Evolutionary conservation across 2,113 vertebrate genomes (phyloP), one percentile per base, ranked within the genome.

Genomic region (Aegypius monachus): DNA sequence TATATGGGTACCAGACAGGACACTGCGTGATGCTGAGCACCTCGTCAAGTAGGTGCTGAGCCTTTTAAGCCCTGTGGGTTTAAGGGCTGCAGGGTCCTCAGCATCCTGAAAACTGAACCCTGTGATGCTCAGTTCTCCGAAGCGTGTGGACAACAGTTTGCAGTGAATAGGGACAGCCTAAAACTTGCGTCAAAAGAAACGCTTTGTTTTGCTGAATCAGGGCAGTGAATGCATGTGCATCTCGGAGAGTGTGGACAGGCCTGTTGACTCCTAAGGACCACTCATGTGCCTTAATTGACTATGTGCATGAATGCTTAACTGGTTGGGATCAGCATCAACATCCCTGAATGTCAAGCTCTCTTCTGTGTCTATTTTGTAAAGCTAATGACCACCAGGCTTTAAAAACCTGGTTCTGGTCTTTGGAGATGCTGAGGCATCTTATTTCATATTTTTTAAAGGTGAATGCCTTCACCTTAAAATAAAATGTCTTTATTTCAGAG

Each of bases 191-290:
- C 70, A 36, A 77, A 88, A 72, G 78, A 23, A 34, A 17, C 1
- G 16, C n/a, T 89, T 93, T 93, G 90, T 66, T 68, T 40, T 38
- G n/a, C 61, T 93, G 87, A 71, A 52, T n/a, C 3, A 2, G 42
- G 68, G 55, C 56, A 6, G 50, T 32, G 89, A 89, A 59, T 71
- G 52, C 38, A 1, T 25, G 68, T 40, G 86, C 55, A 61, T 73
- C 82, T 42, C 5, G 2, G 75, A n/a, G 85, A 88, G 66, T 2
- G 15, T 21, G 63, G 77, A 18, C 38, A 7, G 70, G 36, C 48
- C 92, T 88, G 75, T 62, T 91, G 92, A 58, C 78, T 93, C 90
- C 91, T 27, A 10, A 94, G 95, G 81, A 43, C 43, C 91, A 68
- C 78, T 90, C 66, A 6, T 86, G 81, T 75, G 61, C 52, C 48